Base-by-base conservation (phyloP, 2,888 invertebrate genomes). In the Cryptocephalus moraei region DNA sequence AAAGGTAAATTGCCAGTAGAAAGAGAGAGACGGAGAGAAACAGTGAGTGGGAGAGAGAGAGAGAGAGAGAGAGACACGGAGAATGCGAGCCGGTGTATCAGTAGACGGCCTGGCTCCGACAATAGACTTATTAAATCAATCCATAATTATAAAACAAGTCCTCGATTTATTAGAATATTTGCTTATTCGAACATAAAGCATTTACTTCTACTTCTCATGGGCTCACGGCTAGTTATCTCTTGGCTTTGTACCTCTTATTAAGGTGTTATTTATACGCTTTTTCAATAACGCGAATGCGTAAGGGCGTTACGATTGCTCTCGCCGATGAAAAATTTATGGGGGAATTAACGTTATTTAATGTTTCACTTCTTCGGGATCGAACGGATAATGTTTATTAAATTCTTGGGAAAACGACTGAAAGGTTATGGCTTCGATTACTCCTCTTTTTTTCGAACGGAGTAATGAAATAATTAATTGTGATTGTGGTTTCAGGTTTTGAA, bases 61-160 rank as follows among this genome's bases (percentile, higher is more conserved):
- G 22, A 22, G 22, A 22, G 22, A 22, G 22, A 22, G 22, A 22
- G 22, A 22, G 22, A 22, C n/a, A n/a, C n/a, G n/a, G 22, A 22
- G 22, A 22, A 22, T 22, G 22, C 22, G 22, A 41, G 44, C 31
- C 13, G 11, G 55, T 50, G 57, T 54, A 54, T 54, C 51, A 55
- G 62, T 63, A 68, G 66, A 68, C 67, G 61, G 66, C 66, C 55
- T 66, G 67, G 66, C 67, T 61, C 66, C 67, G 60, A 68, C 66
- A 68, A 67, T 66, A 59, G 58, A 63, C 62, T 63, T 57, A 58
- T 56, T 68, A 67, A 67, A 68, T 68, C 65, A 66, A 57, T 64
- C 60, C 51, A 58, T 64, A 65, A 67, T 65, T 65, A 67, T 64
- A 60, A 60, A 61, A 59, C 58, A 53, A 56, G 53, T 53, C 54